Evolutionary conservation across 2,797 vertebrate species (phyloP).

Genomic region (Neostethus bicornis): DNA sequence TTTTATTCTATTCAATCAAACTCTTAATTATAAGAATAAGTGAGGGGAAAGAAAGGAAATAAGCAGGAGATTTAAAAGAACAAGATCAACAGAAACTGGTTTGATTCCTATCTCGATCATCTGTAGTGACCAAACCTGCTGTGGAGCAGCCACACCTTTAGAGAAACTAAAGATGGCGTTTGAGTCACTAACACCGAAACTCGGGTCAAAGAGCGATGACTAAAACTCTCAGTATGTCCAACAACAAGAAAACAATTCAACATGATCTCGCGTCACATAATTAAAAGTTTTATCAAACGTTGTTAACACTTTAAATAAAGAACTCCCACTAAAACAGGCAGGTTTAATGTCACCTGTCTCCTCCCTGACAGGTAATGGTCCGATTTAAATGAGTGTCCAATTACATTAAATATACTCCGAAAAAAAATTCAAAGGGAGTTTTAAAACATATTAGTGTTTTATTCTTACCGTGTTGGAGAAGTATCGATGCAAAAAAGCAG

Average conservation of each 20-base stretch:
- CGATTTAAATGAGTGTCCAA: slow-evolving; percentile 4
- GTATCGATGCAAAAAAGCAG: slow-evolving; percentile 50
- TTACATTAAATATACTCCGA: slow-evolving; percentile 8
- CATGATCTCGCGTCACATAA: neutral
- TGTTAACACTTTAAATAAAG: neutral
- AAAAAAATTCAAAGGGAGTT: neutral
- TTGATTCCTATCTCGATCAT: slow-evolving; percentile 17
- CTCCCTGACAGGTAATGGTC: slow-evolving; percentile 44
- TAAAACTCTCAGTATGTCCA: neutral
- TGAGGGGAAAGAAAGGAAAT: no score
- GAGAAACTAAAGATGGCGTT: slow-evolving; percentile 68
- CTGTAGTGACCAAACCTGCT: slow-evolving; percentile 57
- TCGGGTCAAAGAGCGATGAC: slow-evolving; percentile 39
- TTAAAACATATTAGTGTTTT: neutral
- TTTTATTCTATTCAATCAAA: no score
- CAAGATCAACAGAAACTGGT: slow-evolving; percentile 5
- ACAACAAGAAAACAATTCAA: fast-evolving
- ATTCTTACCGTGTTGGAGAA: slow-evolving; percentile 70
- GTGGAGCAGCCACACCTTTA: slow-evolving; percentile 77
- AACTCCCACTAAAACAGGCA: neutral
- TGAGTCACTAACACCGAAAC: slow-evolving; percentile 79
- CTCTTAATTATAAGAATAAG: no score
- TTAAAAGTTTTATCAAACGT: neutral
- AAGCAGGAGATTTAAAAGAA: no score
- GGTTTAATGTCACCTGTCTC: slow-evolving; percentile 16